Conservation (phyloP, 2,888 invertebrate species). For the Dione juno region DNA sequence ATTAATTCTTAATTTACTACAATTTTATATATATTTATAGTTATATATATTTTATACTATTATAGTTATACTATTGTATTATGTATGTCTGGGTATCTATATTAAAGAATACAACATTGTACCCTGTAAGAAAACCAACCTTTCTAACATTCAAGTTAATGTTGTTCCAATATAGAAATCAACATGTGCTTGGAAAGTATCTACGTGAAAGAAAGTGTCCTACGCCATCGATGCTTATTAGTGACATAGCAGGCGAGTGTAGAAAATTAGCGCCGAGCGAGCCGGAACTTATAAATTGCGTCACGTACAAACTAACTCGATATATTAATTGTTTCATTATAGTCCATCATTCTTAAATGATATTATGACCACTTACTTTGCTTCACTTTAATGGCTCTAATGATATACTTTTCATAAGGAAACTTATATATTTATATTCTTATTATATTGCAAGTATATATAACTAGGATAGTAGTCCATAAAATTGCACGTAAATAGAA, state of each 20-base stretch:
- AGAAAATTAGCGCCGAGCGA: neutral
- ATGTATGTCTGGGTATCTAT: neutral
- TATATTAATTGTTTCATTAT: constrained; percentile 3
- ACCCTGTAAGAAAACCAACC: constrained; percentile 32
- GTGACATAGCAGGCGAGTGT: neutral
- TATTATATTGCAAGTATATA: too few species aligned
- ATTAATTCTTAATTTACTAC: too few species aligned
- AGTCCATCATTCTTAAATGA: neutral
- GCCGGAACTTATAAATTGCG: neutral
- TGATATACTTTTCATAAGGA: too few species aligned
- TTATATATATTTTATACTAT: too few species aligned
- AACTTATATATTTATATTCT: too few species aligned
- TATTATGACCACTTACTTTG: neutral
- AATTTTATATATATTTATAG: too few species aligned
- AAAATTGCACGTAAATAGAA: too few species aligned
- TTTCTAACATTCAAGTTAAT: constrained; percentile 40
- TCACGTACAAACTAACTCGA: constrained; percentile 7
- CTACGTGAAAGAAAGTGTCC: constrained; percentile 37
- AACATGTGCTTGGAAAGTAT: constrained; percentile 32
- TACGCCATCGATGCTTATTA: constrained; percentile 3
- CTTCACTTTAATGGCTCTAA: neutral
- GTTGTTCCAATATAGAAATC: constrained; percentile 40
- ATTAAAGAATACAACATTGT: neutral
- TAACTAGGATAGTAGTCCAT: too few species aligned
- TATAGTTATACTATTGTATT: too few species aligned